These are phyloP conservation scores for Motacilla tschutschensis DNA, from an alignment of 2,113 vertebrate species.

Conservation along the genomic window DNA sequence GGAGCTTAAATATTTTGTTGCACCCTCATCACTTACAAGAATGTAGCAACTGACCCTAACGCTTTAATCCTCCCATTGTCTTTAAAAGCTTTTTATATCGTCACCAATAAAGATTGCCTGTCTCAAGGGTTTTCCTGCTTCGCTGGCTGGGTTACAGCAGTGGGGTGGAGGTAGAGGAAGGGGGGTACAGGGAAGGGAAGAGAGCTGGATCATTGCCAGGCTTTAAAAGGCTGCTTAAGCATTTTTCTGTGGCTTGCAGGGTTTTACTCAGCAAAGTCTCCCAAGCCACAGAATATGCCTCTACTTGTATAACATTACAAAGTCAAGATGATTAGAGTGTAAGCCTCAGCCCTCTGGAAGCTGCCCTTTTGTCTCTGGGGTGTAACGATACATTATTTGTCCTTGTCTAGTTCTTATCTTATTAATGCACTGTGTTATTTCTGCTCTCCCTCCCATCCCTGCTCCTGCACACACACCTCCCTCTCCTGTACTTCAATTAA, in stretches of 20 bases:
- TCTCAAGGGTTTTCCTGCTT: constrained; percentile 34
- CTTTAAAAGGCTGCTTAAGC: constrained; percentile 67
- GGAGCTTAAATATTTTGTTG: constrained; percentile 36
- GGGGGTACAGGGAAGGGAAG: constrained; percentile 6
- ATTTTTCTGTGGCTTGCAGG: constrained; percentile 63
- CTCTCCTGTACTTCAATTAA: background rate
- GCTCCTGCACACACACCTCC: background rate
- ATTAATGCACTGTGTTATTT: background rate
- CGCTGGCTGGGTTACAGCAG: background rate
- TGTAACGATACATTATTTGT: constrained; percentile 45
- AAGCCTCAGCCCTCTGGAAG: constrained; percentile 56
- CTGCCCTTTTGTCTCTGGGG: constrained; percentile 60
- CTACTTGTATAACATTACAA: constrained; percentile 67
- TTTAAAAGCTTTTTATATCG: constrained; percentile 35
- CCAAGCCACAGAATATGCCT: constrained; percentile 64
- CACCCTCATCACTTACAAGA: constrained; percentile 23
- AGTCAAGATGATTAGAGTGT: constrained; percentile 59
- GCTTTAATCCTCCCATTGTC: constrained; percentile 45
- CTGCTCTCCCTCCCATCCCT: background rate
- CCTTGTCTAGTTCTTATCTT: constrained; percentile 56
- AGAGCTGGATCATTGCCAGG: constrained; percentile 46
- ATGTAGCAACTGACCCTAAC: background rate
- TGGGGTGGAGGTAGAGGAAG: background rate
- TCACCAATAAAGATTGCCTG: constrained; percentile 45
- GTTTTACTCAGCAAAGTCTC: constrained; percentile 65